Evolutionary conservation across 2,797 vertebrate species (phyloP), one percentile per base, ranked within the genome.

Genomic region (Hylomyscus alleni): DNA sequence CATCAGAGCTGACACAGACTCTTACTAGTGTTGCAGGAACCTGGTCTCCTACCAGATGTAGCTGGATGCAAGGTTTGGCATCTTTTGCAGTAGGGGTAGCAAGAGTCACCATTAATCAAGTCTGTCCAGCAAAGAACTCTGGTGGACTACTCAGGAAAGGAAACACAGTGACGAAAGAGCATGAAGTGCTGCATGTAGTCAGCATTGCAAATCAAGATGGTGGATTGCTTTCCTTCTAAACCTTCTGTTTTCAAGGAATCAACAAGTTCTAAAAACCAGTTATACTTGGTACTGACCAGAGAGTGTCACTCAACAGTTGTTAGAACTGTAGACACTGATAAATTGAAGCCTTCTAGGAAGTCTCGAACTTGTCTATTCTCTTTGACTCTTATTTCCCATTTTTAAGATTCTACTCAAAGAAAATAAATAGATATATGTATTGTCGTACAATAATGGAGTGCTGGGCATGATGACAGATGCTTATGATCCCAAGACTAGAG

Each of bases 141-240:
- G 50, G 80, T 9, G 73, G 92, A 77, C 58, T 93, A 69, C 13
- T 86, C 44, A 56, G 82, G 52, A 58, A 88, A 81, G 40, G 75
- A 95, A 69, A 77, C 40, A 24, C 62, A 90, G 81, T 47, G 62
- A 62, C 85, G 87, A 87, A 76, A 65, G 84, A 84, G 37, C 72
- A 90, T 62, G 81, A 93, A 84, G 62, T 69, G 54, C 15, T 89
- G 13, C 75, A 14, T 17, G 60, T 82, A 89, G 83, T 69, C 85
- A 93, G 62, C 88, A 76, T 40, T 93, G 83, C 72, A 84, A 89
- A 47, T 52, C 62, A n/a, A 96, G 65, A 95, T 17, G 58, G 67
- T 14, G 12, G 91, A 22, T 89, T 95, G 69, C 20, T 26, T 91
- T 93, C 75, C 82, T 95, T 91, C 73, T 58, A 82, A 96, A 60